Evolutionary conservation across 2,888 invertebrate genomes (phyloP), one percentile per base, ranked within the genome.

Genomic region (Acleris holmiana): DNA sequence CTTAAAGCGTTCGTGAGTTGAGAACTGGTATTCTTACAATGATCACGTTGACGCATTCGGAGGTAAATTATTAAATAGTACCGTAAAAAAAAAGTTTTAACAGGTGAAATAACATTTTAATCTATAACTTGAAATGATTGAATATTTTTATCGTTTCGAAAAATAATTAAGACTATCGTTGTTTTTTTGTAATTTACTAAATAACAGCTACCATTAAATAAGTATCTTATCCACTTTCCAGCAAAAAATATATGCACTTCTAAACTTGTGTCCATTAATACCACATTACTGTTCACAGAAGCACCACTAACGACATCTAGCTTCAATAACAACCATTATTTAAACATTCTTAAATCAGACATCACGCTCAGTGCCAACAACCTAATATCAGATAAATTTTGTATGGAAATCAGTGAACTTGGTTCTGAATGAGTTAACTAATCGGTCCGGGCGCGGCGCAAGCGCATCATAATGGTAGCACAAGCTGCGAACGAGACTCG

Each of bases 401-500:
- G 13, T 35, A 35, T 35, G 35, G 35, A 35, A 35, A 35, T 35
- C 44, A 17, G 44, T 15, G 4, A n/a, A 15, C 6, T 44, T 44
- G 44, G 44, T 44, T 17, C 6, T n/a, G 15, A n/a, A 44, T 44
- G 25, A 25, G 15, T 4, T n/a, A 62, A 19, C 29, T 57, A 56
- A 56, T 61, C 54, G 48, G 53, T 54, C 23, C 53, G 64, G 64
- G 19, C n/a, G 53, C 64, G 48, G 64, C 64, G 64, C 53, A 59
- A 59, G 64, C 64, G 53, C 53, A 58, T 15, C 54, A 21, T 61
- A 64, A 66, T 62, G 54, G 59, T 59, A 50, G 64, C 68, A 41
- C 86, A 89, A 88, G 88, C 87, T 87, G 89, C 86, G 74, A 47
- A 61, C 64, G 75, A 59, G 66, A 58, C 69, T 53, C 59, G 73